phyloP scores from a whole-genome alignment of 2,113 vertebrate species.

The Atrichornis clamosus region DNA sequence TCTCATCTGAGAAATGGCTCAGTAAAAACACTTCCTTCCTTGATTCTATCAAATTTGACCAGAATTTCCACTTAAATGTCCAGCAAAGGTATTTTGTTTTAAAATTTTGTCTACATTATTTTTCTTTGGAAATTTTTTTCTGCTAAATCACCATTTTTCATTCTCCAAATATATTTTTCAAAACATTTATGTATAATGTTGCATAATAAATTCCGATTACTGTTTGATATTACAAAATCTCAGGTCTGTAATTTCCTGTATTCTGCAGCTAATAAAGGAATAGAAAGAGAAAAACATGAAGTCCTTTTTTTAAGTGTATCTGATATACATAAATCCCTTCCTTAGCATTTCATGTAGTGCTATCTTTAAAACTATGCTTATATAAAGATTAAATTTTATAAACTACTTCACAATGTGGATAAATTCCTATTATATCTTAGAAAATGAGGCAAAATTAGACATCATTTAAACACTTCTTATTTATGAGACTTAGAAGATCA shows the following conservation, averaged over 20 bases:
- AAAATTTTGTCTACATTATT: background rate
- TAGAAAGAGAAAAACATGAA: background rate
- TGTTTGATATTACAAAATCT: background rate
- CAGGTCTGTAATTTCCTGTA: background rate
- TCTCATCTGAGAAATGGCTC: background rate
- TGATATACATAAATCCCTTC: background rate
- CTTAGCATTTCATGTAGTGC: background rate
- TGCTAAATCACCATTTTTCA: background rate
- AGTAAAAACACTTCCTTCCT: background rate
- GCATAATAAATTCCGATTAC: background rate
- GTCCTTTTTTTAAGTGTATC: background rate
- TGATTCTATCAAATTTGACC: background rate
- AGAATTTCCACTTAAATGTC: background rate
- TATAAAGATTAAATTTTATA: background rate
- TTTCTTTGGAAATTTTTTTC: background rate
- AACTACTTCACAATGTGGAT: background rate
- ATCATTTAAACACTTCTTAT: background rate
- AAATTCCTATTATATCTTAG: background rate
- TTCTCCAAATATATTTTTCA: background rate
- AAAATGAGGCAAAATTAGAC: background rate
- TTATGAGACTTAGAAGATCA: background rate
- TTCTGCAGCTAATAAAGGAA: background rate
- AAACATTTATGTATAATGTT: background rate
- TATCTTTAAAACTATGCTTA: background rate
- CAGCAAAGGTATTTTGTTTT: background rate